These are phyloP conservation scores for Cervus canadensis DNA, from an alignment of 2,113 vertebrate species.

Conservation along the genomic window DNA sequence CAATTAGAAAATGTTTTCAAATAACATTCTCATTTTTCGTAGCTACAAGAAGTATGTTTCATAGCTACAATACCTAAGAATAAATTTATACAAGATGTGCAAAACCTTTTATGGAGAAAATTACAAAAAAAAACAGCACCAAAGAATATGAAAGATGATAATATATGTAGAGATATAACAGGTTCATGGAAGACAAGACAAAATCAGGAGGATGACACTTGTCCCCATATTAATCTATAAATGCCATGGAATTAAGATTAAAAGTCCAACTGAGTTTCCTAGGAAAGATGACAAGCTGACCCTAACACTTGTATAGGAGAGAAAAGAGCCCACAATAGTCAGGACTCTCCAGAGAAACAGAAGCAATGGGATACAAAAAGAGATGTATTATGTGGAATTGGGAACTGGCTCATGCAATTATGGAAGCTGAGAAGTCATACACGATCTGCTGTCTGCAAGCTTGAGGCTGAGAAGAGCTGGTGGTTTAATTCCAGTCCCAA, in stretches of 20 bases:
- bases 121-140: not conserved
- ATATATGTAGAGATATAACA: not conserved
- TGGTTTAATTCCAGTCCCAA: not conserved
- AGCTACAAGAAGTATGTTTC: not conserved
- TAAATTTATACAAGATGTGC: not conserved
- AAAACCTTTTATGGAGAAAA: slow-evolving; percentile 7
- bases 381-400: not conserved
- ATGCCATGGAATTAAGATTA: not conserved
- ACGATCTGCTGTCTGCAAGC: not conserved
- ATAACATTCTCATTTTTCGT: not conserved
- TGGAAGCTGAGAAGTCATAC: not conserved
- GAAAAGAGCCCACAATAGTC: not conserved
- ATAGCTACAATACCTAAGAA: not conserved
- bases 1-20: not conserved
- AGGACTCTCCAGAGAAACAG: not conserved
- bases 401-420: not conserved
- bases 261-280: not conserved
- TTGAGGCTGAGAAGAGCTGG: not conserved
- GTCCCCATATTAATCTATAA: not conserved
- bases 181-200: not conserved
- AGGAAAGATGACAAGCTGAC: not conserved
- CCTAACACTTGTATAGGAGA: not conserved
- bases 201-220: not conserved
- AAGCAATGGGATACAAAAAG: not conserved
- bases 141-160: not conserved